These are phyloP conservation scores for human DNA, from an alignment of 2,113 vertebrate species.

Conservation along the genomic window DNA sequence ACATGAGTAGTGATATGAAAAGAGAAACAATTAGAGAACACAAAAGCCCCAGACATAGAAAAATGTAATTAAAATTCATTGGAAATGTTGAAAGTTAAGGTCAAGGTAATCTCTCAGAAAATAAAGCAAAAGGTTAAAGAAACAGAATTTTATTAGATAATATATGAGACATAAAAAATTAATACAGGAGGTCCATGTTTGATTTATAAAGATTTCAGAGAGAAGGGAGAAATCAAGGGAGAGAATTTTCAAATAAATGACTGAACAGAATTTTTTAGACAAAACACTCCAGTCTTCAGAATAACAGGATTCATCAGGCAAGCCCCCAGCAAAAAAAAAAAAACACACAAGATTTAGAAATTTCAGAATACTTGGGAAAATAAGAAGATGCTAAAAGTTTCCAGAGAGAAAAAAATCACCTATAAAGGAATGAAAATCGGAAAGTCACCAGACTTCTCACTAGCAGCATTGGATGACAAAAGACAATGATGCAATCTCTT, in stretches of 20 bases:
- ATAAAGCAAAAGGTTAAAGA: conserved; percentile 5
- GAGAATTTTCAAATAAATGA: conserved; percentile 8
- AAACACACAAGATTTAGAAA: not conserved
- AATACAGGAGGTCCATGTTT: not conserved
- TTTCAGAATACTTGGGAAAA: conserved; percentile 34
- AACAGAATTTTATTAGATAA: conserved; percentile 36
- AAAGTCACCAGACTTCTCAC: not conserved
- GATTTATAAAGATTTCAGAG: conserved; percentile 14
- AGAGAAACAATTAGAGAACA: not conserved
- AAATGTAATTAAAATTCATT: not conserved
- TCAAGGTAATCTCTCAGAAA: conserved; percentile 22
- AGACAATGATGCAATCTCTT: not conserved
- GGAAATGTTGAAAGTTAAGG: not conserved
- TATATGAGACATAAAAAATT: not conserved
- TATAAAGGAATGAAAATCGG: not conserved
- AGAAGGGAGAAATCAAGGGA: conserved; percentile 10
- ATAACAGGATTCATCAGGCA: not conserved
- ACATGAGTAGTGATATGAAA: not conserved
- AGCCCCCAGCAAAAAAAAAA: not conserved
- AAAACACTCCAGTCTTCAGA: not conserved
- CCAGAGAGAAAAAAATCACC: not conserved
- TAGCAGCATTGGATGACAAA: not conserved
- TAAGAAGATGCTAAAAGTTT: conserved; percentile 6
- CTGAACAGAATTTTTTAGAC: not conserved
- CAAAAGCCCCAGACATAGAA: not conserved